phyloP scores from a whole-genome alignment of 2,113 vertebrate species.

The Alexandromys fortis region DNA sequence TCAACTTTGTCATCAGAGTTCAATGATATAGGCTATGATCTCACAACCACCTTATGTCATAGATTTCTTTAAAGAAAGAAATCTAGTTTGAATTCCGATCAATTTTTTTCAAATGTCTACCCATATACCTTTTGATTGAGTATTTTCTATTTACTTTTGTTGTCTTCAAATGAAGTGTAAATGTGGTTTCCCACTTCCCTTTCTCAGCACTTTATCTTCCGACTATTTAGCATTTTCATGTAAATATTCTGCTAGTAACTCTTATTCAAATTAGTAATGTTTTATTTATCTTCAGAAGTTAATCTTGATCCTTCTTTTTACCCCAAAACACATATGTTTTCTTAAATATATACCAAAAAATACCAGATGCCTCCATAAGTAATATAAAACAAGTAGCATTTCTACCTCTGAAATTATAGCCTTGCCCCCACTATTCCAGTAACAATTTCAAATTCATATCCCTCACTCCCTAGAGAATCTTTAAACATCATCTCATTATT shows the following conservation, averaged over 20 bases:
- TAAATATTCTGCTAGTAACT: conserved; percentile 19
- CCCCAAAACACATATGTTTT: conserved; percentile 24
- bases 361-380: not conserved
- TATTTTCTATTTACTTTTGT: conserved; percentile 4
- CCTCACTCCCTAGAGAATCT: not conserved
- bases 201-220: not conserved
- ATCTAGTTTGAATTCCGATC: not conserved
- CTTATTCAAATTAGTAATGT: conserved; percentile 38
- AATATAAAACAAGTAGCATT: conserved; percentile 5
- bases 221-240: conserved; percentile 23
- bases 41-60: not conserved
- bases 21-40: not conserved
- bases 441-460: conserved; percentile 15
- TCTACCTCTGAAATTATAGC: not conserved
- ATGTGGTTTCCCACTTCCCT: not conserved
- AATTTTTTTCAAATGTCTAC: not conserved
- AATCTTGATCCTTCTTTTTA: conserved; percentile 37
- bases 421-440: not conserved
- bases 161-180: not conserved
- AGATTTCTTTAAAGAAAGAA: not conserved
- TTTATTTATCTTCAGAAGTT: conserved; percentile 5
- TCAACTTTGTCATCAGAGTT: not conserved
- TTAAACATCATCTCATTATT: conserved; percentile 24
- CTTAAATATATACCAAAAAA: conserved; percentile 37
- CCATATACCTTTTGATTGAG: not conserved